phyloP scores from a whole-genome alignment of 2,888 invertebrate genomes.

The Cheilosia soror region DNA sequence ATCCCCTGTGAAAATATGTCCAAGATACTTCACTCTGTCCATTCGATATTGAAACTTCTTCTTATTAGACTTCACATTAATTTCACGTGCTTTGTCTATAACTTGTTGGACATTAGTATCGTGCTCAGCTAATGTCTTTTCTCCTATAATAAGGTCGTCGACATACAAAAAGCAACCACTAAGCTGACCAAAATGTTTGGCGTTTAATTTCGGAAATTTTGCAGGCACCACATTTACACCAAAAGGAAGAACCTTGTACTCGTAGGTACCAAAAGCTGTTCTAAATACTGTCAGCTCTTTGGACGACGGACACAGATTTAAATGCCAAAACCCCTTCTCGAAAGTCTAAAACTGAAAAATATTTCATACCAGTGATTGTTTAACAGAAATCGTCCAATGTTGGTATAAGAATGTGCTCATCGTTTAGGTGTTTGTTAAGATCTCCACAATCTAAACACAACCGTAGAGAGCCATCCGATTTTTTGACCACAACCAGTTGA shows the following conservation, averaged over 20 bases:
- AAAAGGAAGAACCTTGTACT: slow-evolving; percentile 17
- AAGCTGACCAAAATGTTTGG: too few species aligned
- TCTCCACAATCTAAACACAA: slow-evolving; percentile 78
- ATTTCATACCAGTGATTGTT: slow-evolving; percentile 70
- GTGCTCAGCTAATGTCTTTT: slow-evolving; percentile 37
- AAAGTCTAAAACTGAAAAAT: slow-evolving; percentile 76
- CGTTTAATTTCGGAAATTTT: too few species aligned
- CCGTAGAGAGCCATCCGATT: slow-evolving; percentile 73
- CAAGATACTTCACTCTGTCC: slow-evolving; percentile 76
- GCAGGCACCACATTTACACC: too few species aligned
- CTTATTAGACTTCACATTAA: too few species aligned
- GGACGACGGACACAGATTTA: slow-evolving; percentile 77
- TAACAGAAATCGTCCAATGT: slow-evolving; percentile 75
- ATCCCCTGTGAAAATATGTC: too few species aligned
- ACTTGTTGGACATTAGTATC: slow-evolving; percentile 48
- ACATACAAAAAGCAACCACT: slow-evolving; percentile 23
- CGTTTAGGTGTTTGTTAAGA: slow-evolving; percentile 73
- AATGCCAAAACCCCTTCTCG: slow-evolving; percentile 74
- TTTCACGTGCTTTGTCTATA: too few species aligned
- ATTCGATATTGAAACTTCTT: slow-evolving; percentile 69
- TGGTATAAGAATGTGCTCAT: slow-evolving; percentile 75
- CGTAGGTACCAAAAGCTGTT: slow-evolving; percentile 34
- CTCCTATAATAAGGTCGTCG: slow-evolving; percentile 49
- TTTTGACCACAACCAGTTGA: too few species aligned
- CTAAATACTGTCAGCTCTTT: slow-evolving; percentile 78